Base-by-base conservation (phyloP, 1,140 invertebrate genomes). In the Daktulosphaira vitifoliae region DNA sequence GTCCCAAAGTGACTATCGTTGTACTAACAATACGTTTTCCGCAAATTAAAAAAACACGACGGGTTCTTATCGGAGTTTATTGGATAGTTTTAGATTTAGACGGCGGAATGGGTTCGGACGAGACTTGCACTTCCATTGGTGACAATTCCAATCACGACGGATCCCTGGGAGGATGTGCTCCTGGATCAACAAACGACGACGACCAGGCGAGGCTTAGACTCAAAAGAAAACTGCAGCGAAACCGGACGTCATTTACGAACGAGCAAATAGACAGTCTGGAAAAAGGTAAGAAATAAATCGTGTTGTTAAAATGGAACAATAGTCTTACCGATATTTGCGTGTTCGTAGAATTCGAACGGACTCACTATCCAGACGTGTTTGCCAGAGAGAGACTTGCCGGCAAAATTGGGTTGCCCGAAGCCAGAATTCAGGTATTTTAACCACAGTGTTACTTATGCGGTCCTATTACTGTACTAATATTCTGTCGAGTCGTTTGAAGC, bases 341-440 rank as follows among this genome's bases (percentile, higher is more conserved):
- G n/a, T n/a, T n/a, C n/a, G n/a, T 81, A 92, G 96, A 98, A 84
- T 99, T 99, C 80, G 95, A 98, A 81, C 80, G 93, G 76, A 98
- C 96, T 56, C 96, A 99, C 81, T 99, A 99, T 80, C 96, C 96
- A 68, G 96, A 99, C 79, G 96, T 98, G 52, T 98, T 98, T 81
- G 94, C 95, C 64, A 81, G 96, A 73, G 96, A 99, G 77, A 81
- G 92, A 75, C 83, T 99, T 73, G 96, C 96, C 68, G 91, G 92
- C 78, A 98, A 96, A 84, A 98, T 98, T 76, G 92, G 91, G 79
- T 85, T 99, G 76, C 94, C 95, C 73, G 96, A 99, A 85, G 95
- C 96, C 76, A 84, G 96, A 83, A 98, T 99, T 81, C 96, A 99
- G 88, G 87, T 88, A 83, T n/a, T n/a, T n/a, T n/a, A n/a, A n/a